phyloP scores from a whole-genome alignment of 2,888 invertebrate genomes.

The Suillia variegata region DNA sequence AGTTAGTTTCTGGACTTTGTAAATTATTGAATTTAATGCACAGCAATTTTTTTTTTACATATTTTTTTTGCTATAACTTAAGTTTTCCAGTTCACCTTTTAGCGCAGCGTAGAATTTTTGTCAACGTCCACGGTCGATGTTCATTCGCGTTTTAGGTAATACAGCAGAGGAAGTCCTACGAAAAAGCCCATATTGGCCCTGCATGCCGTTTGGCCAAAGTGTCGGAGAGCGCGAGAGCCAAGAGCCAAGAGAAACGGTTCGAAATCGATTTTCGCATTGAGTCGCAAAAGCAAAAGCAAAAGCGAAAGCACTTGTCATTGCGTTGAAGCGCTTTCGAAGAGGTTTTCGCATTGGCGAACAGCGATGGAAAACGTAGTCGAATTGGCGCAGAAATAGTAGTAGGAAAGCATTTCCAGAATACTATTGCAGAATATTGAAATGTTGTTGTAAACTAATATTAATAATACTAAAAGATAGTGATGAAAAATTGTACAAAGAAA shows the following conservation, averaged over 20 bases:
- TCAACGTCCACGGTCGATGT: constrained; percentile 60
- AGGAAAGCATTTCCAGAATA: too few relatives aligned
- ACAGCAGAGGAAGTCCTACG: constrained; percentile 47
- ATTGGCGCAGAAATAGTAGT: neutral
- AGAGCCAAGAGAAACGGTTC: too few relatives aligned
- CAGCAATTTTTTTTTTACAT: too few relatives aligned
- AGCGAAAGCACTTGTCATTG: neutral
- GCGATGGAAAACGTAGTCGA: neutral
- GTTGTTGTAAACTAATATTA: too few relatives aligned
- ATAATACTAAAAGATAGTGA: too few relatives aligned
- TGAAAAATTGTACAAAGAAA: too few relatives aligned
- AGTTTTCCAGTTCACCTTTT: constrained; percentile 42
- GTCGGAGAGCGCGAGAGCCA: too few relatives aligned
- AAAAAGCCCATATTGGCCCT: constrained; percentile 43
- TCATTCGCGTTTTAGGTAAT: constrained; percentile 57
- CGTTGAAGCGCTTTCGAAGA: neutral
- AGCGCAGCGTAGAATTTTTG: constrained; percentile 52
- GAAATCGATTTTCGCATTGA: constrained; percentile 32
- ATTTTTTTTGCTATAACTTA: neutral
- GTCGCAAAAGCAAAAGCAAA: neutral
- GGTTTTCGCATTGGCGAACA: neutral
- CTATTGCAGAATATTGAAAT: too few relatives aligned
- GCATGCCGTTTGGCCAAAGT: constrained; percentile 1
- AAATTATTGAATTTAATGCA: too few relatives aligned
- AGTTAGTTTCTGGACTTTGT: neutral